phyloP scores from a whole-genome alignment of 2,888 invertebrate species.

The Hemicrepidius hirtus region DNA sequence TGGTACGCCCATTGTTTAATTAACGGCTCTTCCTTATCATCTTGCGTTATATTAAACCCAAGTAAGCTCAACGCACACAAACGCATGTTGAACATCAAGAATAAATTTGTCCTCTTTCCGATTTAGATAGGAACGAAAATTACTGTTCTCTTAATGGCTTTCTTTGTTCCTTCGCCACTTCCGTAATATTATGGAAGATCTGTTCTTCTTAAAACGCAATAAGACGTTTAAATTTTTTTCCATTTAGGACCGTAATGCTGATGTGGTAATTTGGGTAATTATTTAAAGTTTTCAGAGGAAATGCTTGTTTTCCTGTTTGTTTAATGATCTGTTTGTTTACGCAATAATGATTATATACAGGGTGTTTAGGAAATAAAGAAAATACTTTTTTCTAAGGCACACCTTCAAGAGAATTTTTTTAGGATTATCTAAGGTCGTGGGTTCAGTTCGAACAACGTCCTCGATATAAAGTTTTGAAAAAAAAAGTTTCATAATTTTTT shows the following conservation, averaged over 20 bases:
- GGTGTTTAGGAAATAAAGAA: too few species aligned
- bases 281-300: neutral
- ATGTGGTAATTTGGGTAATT: conserved; percentile 14
- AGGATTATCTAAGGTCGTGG: too few species aligned
- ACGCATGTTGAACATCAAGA: conserved; percentile 19
- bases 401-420: too few species aligned
- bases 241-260: neutral
- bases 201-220: conserved; percentile 13
- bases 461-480: too few species aligned
- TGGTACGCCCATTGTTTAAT: conserved; percentile 39
- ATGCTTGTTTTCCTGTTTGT: neutral
- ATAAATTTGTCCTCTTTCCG: conserved; percentile 25
- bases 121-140: conserved; percentile 32
- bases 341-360: too few species aligned
- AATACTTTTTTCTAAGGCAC: too few species aligned
- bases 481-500: too few species aligned
- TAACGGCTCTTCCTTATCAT: conserved; percentile 34
- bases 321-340: neutral
- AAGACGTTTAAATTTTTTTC: conserved; percentile 23
- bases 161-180: conserved; percentile 20
- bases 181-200: conserved; percentile 4
- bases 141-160: conserved; percentile 30
- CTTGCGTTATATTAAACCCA: conserved; percentile 21
- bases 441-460: too few species aligned
- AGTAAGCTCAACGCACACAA: conserved; percentile 12